Percentiles rank a stretch among this genome's conserved stretches.
Evolutionary conservation across 1,140 invertebrate genomes (phyloP).

Genomic region (Episyrphus balteatus): DNA sequence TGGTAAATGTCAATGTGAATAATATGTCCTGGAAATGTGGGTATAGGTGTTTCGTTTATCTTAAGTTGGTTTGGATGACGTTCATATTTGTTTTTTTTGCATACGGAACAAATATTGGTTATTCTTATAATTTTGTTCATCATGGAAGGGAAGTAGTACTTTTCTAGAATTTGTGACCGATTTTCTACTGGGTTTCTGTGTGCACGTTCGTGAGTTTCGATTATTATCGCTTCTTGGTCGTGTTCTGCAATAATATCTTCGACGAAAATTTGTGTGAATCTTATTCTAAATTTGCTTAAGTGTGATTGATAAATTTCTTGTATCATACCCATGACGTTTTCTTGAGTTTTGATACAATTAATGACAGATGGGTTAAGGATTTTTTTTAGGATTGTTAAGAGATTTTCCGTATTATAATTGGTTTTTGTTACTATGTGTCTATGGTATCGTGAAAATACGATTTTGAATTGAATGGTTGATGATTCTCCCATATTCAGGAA

Average conservation of each 20-base stretch:
- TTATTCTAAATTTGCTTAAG: conserved; percentile 6
- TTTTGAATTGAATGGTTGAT: conserved; percentile 2
- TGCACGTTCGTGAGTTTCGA: conserved; percentile 8
- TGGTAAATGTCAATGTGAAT: conserved; percentile 11
- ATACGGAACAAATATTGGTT: conserved; percentile 6
- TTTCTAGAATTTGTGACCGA: conserved; percentile 8
- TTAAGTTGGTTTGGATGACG: conserved; percentile 2
- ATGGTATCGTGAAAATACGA: conserved; percentile 1
- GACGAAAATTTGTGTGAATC: conserved; percentile 6
- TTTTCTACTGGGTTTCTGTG: conserved; percentile 10
- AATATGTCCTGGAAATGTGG: conserved; percentile 7
- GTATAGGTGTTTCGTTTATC: conserved; percentile 8
- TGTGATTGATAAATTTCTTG: conserved; percentile 8
- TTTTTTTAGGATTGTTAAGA: conserved; percentile 2
- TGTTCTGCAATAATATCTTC: conserved; percentile 6
- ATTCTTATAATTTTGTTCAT: conserved; percentile 6
- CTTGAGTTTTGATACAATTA: conserved; percentile 6
- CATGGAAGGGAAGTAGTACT: conserved; percentile 12
- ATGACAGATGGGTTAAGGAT: conserved; percentile 6
- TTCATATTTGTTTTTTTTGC: conserved; percentile 14
- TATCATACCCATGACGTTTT: conserved; percentile 7
- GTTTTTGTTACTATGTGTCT: conserved; percentile 4
- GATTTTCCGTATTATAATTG: background rate
- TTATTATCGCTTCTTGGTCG: conserved; percentile 6
- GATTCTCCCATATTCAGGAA: background rate